Evolutionary conservation across 2,888 invertebrate genomes (phyloP).

Genomic region (Zeuzera pyrina): DNA sequence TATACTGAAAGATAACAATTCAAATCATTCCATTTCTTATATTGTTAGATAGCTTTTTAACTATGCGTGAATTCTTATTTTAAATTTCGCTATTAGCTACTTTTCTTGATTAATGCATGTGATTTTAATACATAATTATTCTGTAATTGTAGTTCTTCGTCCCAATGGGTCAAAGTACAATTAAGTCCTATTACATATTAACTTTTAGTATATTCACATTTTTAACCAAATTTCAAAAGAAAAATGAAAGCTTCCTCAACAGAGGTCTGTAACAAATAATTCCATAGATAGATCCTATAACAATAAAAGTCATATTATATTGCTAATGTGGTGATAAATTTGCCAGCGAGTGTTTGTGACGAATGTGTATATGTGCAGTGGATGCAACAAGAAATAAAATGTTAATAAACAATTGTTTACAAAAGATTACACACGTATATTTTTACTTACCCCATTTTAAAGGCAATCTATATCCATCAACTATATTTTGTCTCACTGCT

Average conservation of each 20-base stretch:
- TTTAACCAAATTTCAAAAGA: constrained; percentile 53
- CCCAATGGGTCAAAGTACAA: constrained; percentile 39
- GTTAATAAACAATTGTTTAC: constrained; percentile 75
- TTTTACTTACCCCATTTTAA: constrained; percentile 20
- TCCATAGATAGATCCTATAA: constrained; percentile 59
- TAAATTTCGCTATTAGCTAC: constrained; percentile 49
- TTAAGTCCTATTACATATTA: constrained; percentile 23
- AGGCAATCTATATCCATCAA: too few species aligned
- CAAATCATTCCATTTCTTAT: constrained; percentile 67
- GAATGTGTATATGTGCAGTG: constrained; percentile 59
- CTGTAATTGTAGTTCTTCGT: constrained; percentile 30
- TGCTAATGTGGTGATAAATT: constrained; percentile 51
- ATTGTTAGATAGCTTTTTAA: constrained; percentile 36
- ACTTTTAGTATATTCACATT: constrained; percentile 67
- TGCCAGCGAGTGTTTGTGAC: constrained; percentile 55
- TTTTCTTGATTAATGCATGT: constrained; percentile 57
- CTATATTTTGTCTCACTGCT: too few species aligned
- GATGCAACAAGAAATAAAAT: constrained; percentile 67
- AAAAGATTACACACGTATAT: constrained; percentile 62
- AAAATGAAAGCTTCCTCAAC: constrained; percentile 63
- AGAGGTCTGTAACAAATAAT: constrained; percentile 48
- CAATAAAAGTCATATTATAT: constrained; percentile 64
- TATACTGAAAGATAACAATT: constrained; percentile 63
- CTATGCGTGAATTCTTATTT: constrained; percentile 41
- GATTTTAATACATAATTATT: constrained; percentile 31